phyloP scores from a whole-genome alignment of 2,888 invertebrate genomes.

The Campaea margaritaria region DNA sequence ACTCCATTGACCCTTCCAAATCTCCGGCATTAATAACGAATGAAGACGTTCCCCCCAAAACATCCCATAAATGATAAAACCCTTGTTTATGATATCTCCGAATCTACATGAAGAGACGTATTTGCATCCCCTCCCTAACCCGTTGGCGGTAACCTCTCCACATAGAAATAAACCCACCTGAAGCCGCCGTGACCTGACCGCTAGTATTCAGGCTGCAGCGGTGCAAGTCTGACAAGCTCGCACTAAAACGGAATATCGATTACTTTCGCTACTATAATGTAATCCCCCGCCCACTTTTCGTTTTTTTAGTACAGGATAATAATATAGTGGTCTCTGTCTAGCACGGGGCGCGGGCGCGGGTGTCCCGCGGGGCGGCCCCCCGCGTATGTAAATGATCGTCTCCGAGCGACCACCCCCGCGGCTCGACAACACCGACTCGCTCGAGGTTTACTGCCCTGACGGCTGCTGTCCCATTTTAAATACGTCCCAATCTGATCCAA shows the following conservation, averaged over 20 bases:
- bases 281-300: slow-evolving; percentile 86
- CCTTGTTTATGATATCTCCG: slow-evolving; percentile 55
- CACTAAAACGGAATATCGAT: slow-evolving; percentile 86
- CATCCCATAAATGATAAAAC: slow-evolving; percentile 50
- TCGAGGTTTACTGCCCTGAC: slow-evolving; percentile 83
- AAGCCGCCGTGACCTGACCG: slow-evolving; percentile 70
- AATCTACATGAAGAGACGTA: slow-evolving; percentile 40
- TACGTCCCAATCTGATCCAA: slow-evolving; percentile 70
- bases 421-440: slow-evolving; percentile 54
- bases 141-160: slow-evolving; percentile 18
- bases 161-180: slow-evolving; percentile 54
- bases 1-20: slow-evolving; percentile 70
- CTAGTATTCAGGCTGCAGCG: slow-evolving; percentile 81
- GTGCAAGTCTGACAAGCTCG: slow-evolving; percentile 82
- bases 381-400: slow-evolving; percentile 85
- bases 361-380: slow-evolving; percentile 63
- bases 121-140: background rate
- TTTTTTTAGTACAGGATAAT: slow-evolving; percentile 81
- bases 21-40: slow-evolving; percentile 68
- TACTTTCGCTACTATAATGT: slow-evolving; percentile 86
- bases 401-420: slow-evolving; percentile 64
- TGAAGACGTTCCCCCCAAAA: slow-evolving; percentile 49
- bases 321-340: slow-evolving; percentile 80
- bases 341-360: slow-evolving; percentile 66
- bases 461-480: slow-evolving; percentile 82